Evolutionary conservation across 2,888 invertebrate species (phyloP).

Genomic region (Hyposoter didymator): DNA sequence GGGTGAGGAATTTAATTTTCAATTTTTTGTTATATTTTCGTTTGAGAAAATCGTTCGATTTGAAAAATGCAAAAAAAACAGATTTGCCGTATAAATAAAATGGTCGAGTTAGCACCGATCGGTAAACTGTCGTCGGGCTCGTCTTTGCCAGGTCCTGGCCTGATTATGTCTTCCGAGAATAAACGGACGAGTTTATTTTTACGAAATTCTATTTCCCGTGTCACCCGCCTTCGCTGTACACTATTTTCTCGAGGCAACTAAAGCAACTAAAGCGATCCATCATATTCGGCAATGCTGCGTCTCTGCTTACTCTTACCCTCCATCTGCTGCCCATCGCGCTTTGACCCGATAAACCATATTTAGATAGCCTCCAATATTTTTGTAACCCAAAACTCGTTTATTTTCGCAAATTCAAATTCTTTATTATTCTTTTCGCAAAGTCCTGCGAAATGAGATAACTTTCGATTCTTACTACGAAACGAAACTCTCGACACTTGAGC

Average conservation of each 20-base stretch:
- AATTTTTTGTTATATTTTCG: constrained; percentile 5
- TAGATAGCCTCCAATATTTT: neutral
- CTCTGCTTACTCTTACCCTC: constrained; percentile 19
- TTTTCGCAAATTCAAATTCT: constrained; percentile 1
- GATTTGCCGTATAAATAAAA: constrained; percentile 28
- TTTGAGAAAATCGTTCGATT: neutral
- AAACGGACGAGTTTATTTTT: constrained; percentile 62
- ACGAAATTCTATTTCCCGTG: constrained; percentile 62
- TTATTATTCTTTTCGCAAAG: neutral
- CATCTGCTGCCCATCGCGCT: constrained; percentile 37
- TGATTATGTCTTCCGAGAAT: constrained; percentile 61
- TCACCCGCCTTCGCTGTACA: constrained; percentile 37
- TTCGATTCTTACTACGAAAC: neutral
- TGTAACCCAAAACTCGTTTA: constrained; percentile 31
- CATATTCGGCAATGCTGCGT: constrained; percentile 55
- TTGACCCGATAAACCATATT: constrained; percentile 6
- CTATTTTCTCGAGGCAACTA: constrained; percentile 47
- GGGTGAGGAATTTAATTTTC: constrained; percentile 85
- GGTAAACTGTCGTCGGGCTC: constrained; percentile 51
- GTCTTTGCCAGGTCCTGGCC: constrained; percentile 35
- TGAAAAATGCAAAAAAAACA: neutral
- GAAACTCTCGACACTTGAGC: neutral
- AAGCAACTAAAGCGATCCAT: constrained; percentile 52
- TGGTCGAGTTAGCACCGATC: constrained; percentile 4
- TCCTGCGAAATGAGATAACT: neutral